Conservation (phyloP, 2,888 invertebrate genomes). For the Torymus auratus region DNA sequence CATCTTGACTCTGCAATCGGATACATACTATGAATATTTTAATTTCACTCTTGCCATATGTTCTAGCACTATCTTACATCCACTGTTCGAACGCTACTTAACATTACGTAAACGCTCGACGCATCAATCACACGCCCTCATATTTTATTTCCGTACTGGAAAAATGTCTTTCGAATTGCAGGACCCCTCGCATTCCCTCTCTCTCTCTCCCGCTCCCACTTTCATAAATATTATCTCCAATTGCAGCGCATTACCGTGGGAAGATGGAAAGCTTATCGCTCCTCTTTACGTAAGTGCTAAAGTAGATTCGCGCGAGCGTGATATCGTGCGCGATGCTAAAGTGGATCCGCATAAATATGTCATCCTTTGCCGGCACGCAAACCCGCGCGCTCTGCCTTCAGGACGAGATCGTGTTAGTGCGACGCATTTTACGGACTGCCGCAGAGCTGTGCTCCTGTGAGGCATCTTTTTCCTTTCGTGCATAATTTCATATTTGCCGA, state of each 20-base stretch:
- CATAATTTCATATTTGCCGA: not conserved
- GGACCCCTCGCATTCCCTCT: not conserved
- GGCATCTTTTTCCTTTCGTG: not conserved
- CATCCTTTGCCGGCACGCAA: constrained; percentile 57
- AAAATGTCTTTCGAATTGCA: not conserved
- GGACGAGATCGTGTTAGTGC: constrained; percentile 49
- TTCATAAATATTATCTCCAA: constrained; percentile 26
- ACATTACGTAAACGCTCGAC: no score
- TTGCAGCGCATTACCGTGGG: not conserved
- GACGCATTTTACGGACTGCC: constrained; percentile 25
- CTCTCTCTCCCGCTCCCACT: no score
- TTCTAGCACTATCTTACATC: no score
- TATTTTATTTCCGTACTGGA: not conserved
- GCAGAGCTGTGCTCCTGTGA: not conserved
- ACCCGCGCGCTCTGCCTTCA: not conserved
- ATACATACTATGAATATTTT: no score
- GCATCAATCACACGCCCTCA: not conserved
- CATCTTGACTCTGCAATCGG: no score
- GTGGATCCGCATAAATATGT: constrained; percentile 61
- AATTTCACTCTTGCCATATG: no score
- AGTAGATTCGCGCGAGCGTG: constrained; percentile 7
- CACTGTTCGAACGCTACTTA: no score
- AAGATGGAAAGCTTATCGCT: constrained; percentile 36
- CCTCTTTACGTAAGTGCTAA: constrained; percentile 35
- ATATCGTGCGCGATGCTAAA: constrained; percentile 5